Base-by-base conservation (phyloP, 2,797 vertebrate genomes). In the Pseudomugil tenellus region DNA sequence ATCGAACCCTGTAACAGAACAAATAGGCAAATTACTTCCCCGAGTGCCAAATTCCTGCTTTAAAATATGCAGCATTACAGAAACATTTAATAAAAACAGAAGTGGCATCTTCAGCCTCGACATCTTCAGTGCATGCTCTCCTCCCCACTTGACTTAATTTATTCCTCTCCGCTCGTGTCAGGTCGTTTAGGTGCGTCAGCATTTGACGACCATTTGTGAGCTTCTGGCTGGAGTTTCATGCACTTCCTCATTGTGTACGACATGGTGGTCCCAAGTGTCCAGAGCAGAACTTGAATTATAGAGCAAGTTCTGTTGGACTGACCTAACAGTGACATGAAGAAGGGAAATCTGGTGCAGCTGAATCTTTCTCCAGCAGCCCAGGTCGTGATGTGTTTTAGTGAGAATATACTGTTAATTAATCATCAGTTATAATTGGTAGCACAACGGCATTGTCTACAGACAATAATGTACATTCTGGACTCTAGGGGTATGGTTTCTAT, bases 221-320 rank as follows among this genome's bases (percentile, higher is more conserved):
- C 17, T 57, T 59, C 73, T 49, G 26, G 67, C 74, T 84, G 83
- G 75, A 76, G 63, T 74, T 81, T 59, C 34, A 7, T 71, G 64
- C 41, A 66, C 70, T 74, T 61, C 69, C 64, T 80, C 79, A 57
- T 72, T 75, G 74, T 71, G 72, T 72, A 73, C 73, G 79, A 85
- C 83, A 65, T 72, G 70, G 52, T 59, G 57, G 72, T 84, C 81
- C 57, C 74, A 57, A 74, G 77, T 70, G 70, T 70, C 21, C 52
- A 26, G 82, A 77, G 58, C 69, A 34, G 19, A 3, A 54, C 59
- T 59, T 91, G 71, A 89, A 91, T 88, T 87, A 89, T 89, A 86
- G 66, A 91, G 51, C 51, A 57, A 74, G 70, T 81, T 84, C 72
- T 61, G 73, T 74, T 82, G 60, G 67, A 55, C 41, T 84, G 84